A percentile compares a stretch with the other conserved stretches of the same genome.
Evolutionary conservation across 2,113 vertebrate genomes (phyloP).

Genomic region (Proteles cristata): DNA sequence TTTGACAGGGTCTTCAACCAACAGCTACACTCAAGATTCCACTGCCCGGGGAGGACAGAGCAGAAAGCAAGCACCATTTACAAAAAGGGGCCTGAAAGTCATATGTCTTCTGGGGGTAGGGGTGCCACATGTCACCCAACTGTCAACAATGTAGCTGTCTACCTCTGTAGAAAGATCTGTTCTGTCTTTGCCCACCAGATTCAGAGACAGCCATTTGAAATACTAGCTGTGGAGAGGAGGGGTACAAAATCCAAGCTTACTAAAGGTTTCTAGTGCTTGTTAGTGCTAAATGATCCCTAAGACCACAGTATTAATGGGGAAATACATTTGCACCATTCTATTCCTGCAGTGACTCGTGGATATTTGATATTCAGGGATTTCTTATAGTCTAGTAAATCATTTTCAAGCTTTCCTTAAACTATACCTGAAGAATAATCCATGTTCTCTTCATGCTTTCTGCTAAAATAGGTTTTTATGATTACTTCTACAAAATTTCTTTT

Average conservation of each 20-base stretch:
- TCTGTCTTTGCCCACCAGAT: background rate
- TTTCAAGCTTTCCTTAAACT: background rate
- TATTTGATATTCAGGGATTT: conserved; percentile 33
- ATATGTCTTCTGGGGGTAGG: background rate
- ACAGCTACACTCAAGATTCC: background rate
- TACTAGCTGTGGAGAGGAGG: background rate
- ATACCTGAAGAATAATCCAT: conserved; percentile 11
- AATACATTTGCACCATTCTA: background rate
- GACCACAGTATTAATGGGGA: background rate
- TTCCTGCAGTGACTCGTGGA: background rate
- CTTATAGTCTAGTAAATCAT: background rate
- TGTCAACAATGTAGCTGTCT: rapidly evolving
- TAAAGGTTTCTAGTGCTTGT: background rate
- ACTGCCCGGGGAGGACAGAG: background rate
- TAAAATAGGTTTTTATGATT: conserved; percentile 48
- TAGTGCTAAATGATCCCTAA: background rate
- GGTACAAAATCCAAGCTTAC: background rate
- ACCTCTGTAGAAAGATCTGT: background rate
- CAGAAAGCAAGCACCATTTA: background rate
- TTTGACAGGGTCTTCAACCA: background rate
- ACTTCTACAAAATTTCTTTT: conserved; percentile 6
- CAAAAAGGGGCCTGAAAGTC: background rate
- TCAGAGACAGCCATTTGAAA: background rate
- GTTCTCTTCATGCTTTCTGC: conserved; percentile 6
- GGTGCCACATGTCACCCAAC: rapidly evolving